Evolutionary conservation across 2,888 invertebrate genomes (phyloP), one percentile per base, ranked within the genome.

Genomic region (Odontocolon sp.): DNA sequence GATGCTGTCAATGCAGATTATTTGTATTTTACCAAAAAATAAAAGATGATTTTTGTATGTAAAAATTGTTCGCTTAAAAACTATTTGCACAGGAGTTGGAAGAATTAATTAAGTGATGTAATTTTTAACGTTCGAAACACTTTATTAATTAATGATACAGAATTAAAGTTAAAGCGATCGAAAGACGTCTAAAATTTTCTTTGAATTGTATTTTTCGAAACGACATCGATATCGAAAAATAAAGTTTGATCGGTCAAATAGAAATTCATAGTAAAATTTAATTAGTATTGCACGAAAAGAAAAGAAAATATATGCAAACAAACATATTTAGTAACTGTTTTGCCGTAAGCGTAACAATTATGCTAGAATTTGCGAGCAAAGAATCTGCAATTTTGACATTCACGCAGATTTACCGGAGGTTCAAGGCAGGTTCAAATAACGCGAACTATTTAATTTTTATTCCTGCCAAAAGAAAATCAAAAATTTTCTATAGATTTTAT

Each of bases 1-100:
- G 6, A 82, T 84, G 56, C 77, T 85, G 33, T 16, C 81, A 11
- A 68, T 83, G 64, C 83, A 85, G 63, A 54, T 80, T n/a, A 31
- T 69, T 26, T 80, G 77, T 52, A 26, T 73, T 61, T 26, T 76
- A n/a, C 6, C 8, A 1, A 50, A 31, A 54, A 36, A 56, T 42
- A 75, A 73, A 77, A 33, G 57, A 72, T 78, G 28, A 45, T 40
- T 16, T 68, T 42, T 42, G 45, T 40, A n/a, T n/a, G n/a, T n/a
- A n/a, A n/a, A n/a, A n/a, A n/a, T n/a, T n/a, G n/a, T n/a, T n/a
- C n/a, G n/a, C n/a, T n/a, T n/a, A n/a, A n/a, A n/a, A n/a, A n/a
- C n/a, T n/a, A n/a, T n/a, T n/a, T n/a, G n/a, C n/a, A n/a, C n/a
- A n/a, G n/a, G n/a, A n/a, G n/a, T n/a, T n/a, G n/a, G n/a, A n/a